Conservation (phyloP, 2,113 vertebrate species). For the Sterrhoptilus dennistouni region DNA sequence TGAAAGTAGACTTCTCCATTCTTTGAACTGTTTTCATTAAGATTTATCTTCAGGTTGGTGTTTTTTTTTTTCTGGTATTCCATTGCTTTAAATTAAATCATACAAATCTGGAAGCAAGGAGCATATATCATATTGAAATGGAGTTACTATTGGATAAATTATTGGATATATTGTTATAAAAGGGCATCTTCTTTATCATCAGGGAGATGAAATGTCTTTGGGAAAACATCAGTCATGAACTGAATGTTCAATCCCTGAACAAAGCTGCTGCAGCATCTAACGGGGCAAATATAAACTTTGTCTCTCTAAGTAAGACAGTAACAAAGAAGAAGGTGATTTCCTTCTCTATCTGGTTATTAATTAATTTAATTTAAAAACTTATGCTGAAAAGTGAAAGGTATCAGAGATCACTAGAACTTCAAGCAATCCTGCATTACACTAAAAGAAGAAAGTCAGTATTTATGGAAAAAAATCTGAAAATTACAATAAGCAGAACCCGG, state of each 20-base stretch:
- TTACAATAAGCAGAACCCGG: not conserved
- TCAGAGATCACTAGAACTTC: not conserved
- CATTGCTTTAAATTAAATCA: not conserved
- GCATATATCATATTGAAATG: not conserved
- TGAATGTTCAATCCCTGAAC: not conserved
- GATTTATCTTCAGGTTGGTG: not conserved
- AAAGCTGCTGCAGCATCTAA: not conserved
- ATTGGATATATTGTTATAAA: not conserved
- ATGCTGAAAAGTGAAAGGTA: not conserved
- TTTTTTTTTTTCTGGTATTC: not conserved
- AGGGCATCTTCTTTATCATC: not conserved
- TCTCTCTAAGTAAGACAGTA: not conserved
- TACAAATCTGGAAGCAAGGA: not conserved
- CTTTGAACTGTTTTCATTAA: not conserved
- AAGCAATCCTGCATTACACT: not conserved
- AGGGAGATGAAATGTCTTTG: not conserved
- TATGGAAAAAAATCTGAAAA: not conserved
- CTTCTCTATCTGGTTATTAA: not conserved
- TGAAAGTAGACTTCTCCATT: not conserved
- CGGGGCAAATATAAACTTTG: not conserved
- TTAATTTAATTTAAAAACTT: not conserved
- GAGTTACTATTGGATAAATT: not conserved
- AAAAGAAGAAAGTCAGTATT: not conserved
- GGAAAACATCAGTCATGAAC: not conserved
- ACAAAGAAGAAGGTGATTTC: not conserved